Conservation (phyloP, 2,797 vertebrate genomes). For the Coregonus suidteri region DNA sequence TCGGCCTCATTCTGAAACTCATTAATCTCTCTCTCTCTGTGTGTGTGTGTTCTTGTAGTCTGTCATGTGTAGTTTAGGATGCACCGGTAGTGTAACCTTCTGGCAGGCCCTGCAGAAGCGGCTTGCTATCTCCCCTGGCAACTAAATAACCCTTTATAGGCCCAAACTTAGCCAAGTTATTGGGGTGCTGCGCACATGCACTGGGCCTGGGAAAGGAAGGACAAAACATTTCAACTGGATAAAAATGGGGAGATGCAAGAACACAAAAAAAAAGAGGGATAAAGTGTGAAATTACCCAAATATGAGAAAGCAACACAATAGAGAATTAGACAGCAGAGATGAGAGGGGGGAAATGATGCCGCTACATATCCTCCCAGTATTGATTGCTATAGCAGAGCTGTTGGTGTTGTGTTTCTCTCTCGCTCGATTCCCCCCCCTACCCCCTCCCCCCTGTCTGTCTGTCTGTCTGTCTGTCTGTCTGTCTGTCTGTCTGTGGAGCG, state of each 20-base stretch:
- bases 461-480: neutral
- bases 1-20: slow-evolving; percentile 96
- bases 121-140: slow-evolving; percentile 86
- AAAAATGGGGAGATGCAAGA: neutral
- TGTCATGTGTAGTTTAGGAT: slow-evolving; percentile 93
- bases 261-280: neutral
- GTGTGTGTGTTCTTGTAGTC: slow-evolving; percentile 62
- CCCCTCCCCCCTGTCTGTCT: slow-evolving; percentile 39
- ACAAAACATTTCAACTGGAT: slow-evolving; percentile 1
- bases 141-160: slow-evolving; percentile 92
- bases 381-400: slow-evolving; percentile 73
- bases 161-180: slow-evolving; percentile 80
- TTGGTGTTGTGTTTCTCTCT: slow-evolving; percentile 39
- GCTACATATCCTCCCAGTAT: slow-evolving; percentile 78
- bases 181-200: slow-evolving; percentile 60
- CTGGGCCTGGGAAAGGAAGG: neutral
- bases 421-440: neutral
- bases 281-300: too few relatives aligned
- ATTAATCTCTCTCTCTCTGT: slow-evolving; percentile 83
- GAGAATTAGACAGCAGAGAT: slow-evolving; percentile 9
- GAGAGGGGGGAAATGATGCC: slow-evolving; percentile 61
- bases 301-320: neutral
- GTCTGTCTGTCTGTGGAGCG: slow-evolving; percentile 50
- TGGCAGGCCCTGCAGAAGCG: slow-evolving; percentile 92
- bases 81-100: slow-evolving; percentile 88